A percentile compares a stretch with the other conserved stretches of the same genome.
These are phyloP conservation scores for Sebastes trivittatus DNA, from an alignment of 2,797 vertebrate species.

Conservation along the genomic window DNA sequence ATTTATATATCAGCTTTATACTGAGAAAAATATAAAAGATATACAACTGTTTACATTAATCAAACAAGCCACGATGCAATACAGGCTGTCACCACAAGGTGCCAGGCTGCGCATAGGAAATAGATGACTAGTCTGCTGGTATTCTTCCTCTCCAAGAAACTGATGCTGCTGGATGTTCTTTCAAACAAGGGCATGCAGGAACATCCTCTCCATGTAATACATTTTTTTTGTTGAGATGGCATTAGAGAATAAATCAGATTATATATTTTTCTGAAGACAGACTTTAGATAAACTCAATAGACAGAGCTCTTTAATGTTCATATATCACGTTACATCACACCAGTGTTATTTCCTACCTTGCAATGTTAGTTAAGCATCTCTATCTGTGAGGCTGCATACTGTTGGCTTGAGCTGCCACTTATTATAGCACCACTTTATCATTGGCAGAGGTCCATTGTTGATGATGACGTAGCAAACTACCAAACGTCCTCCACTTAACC, in stretches of 20 bases:
- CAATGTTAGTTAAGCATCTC: not conserved
- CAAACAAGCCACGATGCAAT: not conserved
- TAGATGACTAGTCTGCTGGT: not conserved
- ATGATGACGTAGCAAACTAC: constrained; percentile 11
- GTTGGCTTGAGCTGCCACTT: not conserved
- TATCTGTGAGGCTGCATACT: not conserved
- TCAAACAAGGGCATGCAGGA: not conserved
- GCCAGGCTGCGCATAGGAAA: constrained; percentile 22
- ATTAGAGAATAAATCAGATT: not conserved
- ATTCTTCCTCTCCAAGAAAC: no score
- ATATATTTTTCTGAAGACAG: not conserved
- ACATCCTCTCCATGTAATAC: not conserved
- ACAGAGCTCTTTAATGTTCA: not conserved
- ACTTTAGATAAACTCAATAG: not conserved
- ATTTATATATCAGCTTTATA: not conserved
- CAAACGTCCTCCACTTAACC: constrained; percentile 28
- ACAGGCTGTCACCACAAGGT: constrained; percentile 12
- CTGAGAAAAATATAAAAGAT: not conserved
- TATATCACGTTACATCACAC: not conserved
- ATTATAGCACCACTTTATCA: not conserved
- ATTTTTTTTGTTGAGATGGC: not conserved
- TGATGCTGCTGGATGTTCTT: not conserved
- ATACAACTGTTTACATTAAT: not conserved
- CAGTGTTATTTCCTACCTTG: not conserved
- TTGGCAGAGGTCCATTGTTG: constrained; percentile 32